Conservation (phyloP, 2,797 vertebrate species). For the Coilia nasus region DNA sequence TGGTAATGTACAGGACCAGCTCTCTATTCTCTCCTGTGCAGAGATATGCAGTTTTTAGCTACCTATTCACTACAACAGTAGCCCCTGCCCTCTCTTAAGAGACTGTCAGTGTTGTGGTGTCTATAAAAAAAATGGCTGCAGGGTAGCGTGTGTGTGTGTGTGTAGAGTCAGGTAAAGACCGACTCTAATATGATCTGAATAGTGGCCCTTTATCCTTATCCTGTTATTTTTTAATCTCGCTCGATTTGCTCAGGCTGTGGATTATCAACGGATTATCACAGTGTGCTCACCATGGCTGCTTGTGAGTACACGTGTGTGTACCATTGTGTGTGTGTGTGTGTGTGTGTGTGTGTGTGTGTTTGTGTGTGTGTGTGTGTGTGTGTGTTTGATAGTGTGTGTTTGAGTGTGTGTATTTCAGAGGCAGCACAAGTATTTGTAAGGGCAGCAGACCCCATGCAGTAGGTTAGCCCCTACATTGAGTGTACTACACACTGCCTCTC, state of each 20-base stretch:
- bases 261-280: constrained; percentile 53
- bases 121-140: neutral
- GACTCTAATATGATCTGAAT: constrained; percentile 52
- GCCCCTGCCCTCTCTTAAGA: neutral
- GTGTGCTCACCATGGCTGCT: neutral
- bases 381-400: constrained; percentile 28
- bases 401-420: neutral
- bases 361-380: constrained; percentile 30
- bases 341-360: constrained; percentile 17
- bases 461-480: too few species aligned
- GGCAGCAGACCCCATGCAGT: too few species aligned
- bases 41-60: neutral
- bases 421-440: neutral
- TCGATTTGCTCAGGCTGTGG: constrained; percentile 60
- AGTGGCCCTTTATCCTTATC: neutral
- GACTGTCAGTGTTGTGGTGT: too few species aligned
- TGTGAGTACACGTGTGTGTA: constrained; percentile 37
- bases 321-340: constrained; percentile 37
- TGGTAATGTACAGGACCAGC: neutral
- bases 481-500: too few species aligned
- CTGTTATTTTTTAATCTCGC: constrained; percentile 51
- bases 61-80: neutral
- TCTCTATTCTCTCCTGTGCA: neutral
- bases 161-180: neutral
- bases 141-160: neutral